phyloP scores from a whole-genome alignment of 2,888 invertebrate species.

The Synanthedon myopaeformis region DNA sequence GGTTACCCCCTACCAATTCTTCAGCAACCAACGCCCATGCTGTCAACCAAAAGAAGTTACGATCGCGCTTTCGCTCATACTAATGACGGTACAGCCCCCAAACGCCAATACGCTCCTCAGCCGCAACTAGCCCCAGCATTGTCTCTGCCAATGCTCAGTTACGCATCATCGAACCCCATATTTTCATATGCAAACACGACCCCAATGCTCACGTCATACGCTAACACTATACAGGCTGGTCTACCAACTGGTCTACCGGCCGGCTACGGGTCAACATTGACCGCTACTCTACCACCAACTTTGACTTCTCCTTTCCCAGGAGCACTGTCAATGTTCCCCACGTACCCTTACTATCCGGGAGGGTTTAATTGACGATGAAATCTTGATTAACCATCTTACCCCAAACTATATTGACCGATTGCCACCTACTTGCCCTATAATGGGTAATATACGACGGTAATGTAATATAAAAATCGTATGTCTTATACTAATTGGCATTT shows the following conservation, averaged over 20 bases:
- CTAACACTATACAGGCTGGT: conserved; percentile 21
- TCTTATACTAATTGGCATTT: too few relatives aligned
- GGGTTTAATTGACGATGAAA: conserved; percentile 14
- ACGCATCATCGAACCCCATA: conserved; percentile 54
- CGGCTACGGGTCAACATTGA: conserved; percentile 41
- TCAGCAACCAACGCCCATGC: conserved; percentile 23
- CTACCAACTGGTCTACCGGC: conserved; percentile 36
- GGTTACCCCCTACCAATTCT: conserved; percentile 9
- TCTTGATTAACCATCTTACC: too few relatives aligned
- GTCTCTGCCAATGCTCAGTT: conserved; percentile 66
- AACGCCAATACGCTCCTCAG: conserved; percentile 50
- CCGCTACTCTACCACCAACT: conserved; percentile 35
- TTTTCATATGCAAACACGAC: conserved; percentile 53
- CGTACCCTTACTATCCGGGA: conserved; percentile 47
- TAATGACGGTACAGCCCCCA: conserved; percentile 50
- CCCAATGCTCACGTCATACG: conserved; percentile 45
- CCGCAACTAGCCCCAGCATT: conserved; percentile 45
- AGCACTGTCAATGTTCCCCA: conserved; percentile 38
- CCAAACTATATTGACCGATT: too few relatives aligned
- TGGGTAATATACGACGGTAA: background rate
- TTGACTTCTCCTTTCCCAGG: conserved; percentile 37
- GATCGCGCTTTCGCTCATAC: conserved; percentile 77
- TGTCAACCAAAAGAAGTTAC: conserved; percentile 76
- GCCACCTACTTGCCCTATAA: background rate
- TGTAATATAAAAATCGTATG: too few relatives aligned